Evolutionary conservation across 92 coral and sea anemone genomes (phyloP).

Genomic region (Zoanthus sociatus): DNA sequence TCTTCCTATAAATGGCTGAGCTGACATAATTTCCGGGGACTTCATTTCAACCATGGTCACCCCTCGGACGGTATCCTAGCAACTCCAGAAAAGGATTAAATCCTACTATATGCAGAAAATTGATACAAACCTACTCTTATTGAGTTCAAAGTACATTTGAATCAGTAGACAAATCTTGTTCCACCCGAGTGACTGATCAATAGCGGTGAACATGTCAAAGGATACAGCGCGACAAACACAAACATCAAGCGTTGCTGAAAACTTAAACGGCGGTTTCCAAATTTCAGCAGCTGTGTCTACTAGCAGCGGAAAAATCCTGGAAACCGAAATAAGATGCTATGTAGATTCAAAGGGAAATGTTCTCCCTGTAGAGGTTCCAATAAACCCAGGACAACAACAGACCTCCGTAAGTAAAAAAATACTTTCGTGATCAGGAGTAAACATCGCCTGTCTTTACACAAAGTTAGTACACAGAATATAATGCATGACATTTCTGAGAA

Average conservation of each 20-base stretch:
- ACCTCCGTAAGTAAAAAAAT: slow-evolving; percentile 5
- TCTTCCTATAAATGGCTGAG: background rate
- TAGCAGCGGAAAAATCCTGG: background rate
- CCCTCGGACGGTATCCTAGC: background rate
- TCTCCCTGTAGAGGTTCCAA: slow-evolving; percentile 28
- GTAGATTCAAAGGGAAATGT: slow-evolving; percentile 31
- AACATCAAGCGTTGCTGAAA: background rate
- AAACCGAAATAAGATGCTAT: slow-evolving; percentile 34
- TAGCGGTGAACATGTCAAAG: background rate
- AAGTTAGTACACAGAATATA: too few relatives aligned
- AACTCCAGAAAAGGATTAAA: slow-evolving; percentile 11
- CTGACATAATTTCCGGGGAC: slow-evolving; percentile 6
- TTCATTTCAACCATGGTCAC: background rate
- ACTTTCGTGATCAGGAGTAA: background rate
- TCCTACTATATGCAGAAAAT: slow-evolving; percentile 2
- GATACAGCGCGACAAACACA: background rate
- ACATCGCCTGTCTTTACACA: slow-evolving; percentile 13
- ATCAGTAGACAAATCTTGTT: background rate
- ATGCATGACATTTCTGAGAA: too few relatives aligned
- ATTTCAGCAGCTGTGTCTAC: background rate
- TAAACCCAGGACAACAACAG: slow-evolving; percentile 3
- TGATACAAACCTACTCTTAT: background rate
- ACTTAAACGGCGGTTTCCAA: background rate
- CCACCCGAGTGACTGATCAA: background rate
- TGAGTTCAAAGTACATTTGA: background rate